Evolutionary conservation across 1,140 invertebrate genomes (phyloP).

Genomic region (Trissolcus basalis): DNA sequence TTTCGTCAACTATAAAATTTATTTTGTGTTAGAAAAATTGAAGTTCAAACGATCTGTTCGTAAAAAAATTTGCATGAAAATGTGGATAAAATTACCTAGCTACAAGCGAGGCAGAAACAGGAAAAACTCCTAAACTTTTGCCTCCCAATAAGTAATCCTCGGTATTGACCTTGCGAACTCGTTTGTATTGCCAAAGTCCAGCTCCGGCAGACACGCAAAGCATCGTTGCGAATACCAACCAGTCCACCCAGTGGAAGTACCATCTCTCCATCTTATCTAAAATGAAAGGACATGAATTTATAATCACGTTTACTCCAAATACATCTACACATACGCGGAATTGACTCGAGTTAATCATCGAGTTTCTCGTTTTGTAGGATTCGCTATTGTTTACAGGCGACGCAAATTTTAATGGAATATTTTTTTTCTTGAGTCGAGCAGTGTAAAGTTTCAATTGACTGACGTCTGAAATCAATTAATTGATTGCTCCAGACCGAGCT

Average conservation of each 20-base stretch:
- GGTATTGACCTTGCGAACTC: constrained; percentile 66
- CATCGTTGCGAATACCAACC: constrained; percentile 78
- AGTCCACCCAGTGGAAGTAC: constrained; percentile 77
- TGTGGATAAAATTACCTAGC: constrained; percentile 79
- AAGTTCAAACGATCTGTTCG: no score
- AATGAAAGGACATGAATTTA: constrained; percentile 4
- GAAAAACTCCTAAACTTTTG: constrained; percentile 83
- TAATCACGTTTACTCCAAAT: no score
- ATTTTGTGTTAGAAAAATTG: no score
- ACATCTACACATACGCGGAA: no score
- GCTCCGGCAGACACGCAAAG: constrained; percentile 75
- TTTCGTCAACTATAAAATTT: background rate
- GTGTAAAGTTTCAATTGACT: no score
- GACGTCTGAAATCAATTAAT: no score
- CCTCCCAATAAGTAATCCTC: constrained; percentile 85
- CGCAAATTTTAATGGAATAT: no score
- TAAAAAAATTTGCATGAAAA: background rate
- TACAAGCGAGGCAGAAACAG: constrained; percentile 88
- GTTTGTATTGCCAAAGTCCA: constrained; percentile 72
- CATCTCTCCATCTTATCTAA: constrained; percentile 60
- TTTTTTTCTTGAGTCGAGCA: no score
- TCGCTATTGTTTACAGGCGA: no score
- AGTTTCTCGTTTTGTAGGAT: no score
- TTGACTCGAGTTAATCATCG: no score
- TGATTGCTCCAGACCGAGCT: no score